Base-by-base conservation (phyloP, 2,888 invertebrate species). In the Cremastinae sp. region DNA sequence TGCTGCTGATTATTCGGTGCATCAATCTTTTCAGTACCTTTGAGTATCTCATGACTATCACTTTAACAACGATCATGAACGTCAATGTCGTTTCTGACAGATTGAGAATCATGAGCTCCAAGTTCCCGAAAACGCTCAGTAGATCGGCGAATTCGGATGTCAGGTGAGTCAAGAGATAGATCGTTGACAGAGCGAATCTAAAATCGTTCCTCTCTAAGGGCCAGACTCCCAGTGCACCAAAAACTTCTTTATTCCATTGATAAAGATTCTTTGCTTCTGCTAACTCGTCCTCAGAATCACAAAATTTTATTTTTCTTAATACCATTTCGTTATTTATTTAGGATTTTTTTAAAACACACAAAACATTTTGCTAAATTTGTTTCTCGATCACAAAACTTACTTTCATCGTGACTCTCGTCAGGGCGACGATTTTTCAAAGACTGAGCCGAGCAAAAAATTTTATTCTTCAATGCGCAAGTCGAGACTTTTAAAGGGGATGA, bases 241-340 rank as follows among this genome's bases (percentile, higher is more conserved):
- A 69, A 14, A 69, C 58, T 5, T 56, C 28, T 22, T 69, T 64
- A 58, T 74, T 74, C 74, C 74, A 74, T 16, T 58, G 39, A 49
- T 39, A 68, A 47, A 68, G 68, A 39, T 58, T 39, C 41, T 58
- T 68, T 10, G 68, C 58, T 14, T 51, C 22, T 37, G 49, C 39
- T 1, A 49, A 68, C 47, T 58, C 39, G 39, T 58, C 47, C 58
- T 68, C 20, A 49, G n/a, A 37, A 12, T 9, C 18, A 12, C n/a
- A 3, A 35, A 7, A 55, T 7, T 8, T 16, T 14, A 22, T 35
- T 3, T 53, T 5, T 4, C n/a, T n/a, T n/a, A n/a, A n/a, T 7
- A 51, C 10, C 2, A n/a, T 51, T n/a, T 51, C 4, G n/a, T n/a
- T n/a, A n/a, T n/a, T n/a, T n/a, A n/a, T n/a, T n/a, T n/a, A n/a